Evolutionary conservation across 2,888 invertebrate species (phyloP), one percentile per base, ranked within the genome.

Genomic region (Acanthosepion lycidas): DNA sequence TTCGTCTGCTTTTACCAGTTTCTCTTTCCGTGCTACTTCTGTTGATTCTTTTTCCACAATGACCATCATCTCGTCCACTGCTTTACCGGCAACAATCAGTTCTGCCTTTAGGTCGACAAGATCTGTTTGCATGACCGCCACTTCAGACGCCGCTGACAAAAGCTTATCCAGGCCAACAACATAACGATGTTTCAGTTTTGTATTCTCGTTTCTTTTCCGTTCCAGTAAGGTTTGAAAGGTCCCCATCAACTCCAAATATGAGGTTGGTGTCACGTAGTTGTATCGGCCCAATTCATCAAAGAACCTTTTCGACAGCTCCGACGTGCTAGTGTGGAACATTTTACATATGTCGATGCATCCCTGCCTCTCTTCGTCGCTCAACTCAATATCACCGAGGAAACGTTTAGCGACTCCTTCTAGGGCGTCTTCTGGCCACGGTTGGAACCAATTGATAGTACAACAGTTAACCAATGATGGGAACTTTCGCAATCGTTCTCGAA

Each of bases 391-490:
- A 93, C 98, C 98, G 48, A 99, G 97, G 97, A 99, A 99, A 95
- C 98, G 98, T 98, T 98, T 97, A 42, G 99, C 98, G 0, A 99
- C 99, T 0, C 99, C 99, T 55, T 98, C 97, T 49, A 99, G 97
- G 0, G 99, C 99, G 97, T 99, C 99, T 96, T 98, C 98, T 0
- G 99, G 99, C 99, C 99, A 99, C 94, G 98, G 98, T 98, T 98
- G 95, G 97, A 99, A 99, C 99, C 99, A 99, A 97, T 99, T 99
- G 95, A 99, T 99, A 1, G 99, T 99, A 97, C 99, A 99, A 97
- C 99, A 99, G 97, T 99, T 99, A 95, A 99, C 98, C 48, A 99
- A 98, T 0, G 99, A 98, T 0, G 99, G 99, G 97, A 99, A 99
- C 97, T 99, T 99, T 95, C 99, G 98, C 91, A 99, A 98, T 94